Conservation (phyloP, 2,113 vertebrate species). For the Gopherus flavomarginatus region DNA sequence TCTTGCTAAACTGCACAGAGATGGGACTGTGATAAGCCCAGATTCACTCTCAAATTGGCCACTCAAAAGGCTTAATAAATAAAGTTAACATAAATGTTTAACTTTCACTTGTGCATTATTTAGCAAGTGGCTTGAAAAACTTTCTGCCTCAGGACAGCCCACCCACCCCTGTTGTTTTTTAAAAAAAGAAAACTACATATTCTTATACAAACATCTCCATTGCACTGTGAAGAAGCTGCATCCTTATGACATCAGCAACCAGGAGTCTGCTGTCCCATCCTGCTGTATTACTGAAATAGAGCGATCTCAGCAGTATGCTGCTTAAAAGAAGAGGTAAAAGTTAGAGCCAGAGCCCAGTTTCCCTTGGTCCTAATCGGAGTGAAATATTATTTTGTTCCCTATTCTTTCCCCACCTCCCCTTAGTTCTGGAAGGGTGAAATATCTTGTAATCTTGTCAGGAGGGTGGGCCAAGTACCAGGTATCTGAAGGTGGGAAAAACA, state of each 20-base stretch:
- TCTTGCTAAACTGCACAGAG: neutral
- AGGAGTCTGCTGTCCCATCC: neutral
- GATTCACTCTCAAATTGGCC: neutral
- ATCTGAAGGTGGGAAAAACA: neutral
- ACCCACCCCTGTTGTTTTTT: accelerated
- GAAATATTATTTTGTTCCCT: neutral
- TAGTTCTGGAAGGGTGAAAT: neutral
- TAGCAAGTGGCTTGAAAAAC: constrained; percentile 50
- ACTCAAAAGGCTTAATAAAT: constrained; percentile 38
- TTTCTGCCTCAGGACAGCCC: neutral
- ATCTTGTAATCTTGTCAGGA: neutral
- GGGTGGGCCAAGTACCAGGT: neutral
- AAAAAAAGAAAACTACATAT: neutral
- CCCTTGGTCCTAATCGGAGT: neutral
- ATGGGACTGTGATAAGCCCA: neutral
- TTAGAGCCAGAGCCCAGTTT: neutral
- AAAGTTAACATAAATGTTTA: constrained; percentile 54
- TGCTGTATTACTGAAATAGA: neutral
- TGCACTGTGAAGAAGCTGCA: neutral
- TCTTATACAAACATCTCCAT: neutral
- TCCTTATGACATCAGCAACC: neutral
- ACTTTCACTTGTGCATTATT: constrained; percentile 54
- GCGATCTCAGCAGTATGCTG: neutral
- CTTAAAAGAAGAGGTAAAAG: neutral
- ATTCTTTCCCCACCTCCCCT: too few relatives aligned